Conservation (phyloP, 2,888 invertebrate species). For the Entomobrya multifasciata region DNA sequence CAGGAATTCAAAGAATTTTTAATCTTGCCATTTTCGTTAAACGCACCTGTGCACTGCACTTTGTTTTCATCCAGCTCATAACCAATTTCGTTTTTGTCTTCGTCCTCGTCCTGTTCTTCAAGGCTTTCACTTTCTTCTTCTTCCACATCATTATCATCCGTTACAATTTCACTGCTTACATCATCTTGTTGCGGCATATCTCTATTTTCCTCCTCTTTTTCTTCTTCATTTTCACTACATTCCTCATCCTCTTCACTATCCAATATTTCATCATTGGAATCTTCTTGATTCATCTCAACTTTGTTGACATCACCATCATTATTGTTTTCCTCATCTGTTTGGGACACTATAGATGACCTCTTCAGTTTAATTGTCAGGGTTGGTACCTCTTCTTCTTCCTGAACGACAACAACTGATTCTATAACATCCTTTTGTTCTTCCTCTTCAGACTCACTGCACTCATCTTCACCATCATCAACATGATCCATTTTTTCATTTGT, state of each 20-base stretch:
- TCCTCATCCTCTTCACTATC: background rate
- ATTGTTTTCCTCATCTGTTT: conserved; percentile 7
- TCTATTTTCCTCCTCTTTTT: background rate
- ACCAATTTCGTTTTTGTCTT: too few relatives aligned
- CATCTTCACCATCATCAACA: background rate
- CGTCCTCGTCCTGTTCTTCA: background rate
- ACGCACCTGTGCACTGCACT: too few relatives aligned
- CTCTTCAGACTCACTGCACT: conserved; percentile 15
- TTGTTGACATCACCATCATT: background rate
- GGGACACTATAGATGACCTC: conserved; percentile 8
- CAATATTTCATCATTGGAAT: background rate
- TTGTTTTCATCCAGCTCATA: background rate
- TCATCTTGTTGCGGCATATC: background rate
- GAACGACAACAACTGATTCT: background rate
- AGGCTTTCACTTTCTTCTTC: conserved; percentile 4
- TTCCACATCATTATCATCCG: background rate
- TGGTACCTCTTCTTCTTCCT: conserved; percentile 18
- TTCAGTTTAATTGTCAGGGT: conserved; percentile 31
- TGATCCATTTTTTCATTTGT: background rate
- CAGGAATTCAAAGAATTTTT: too few relatives aligned
- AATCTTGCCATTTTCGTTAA: too few relatives aligned
- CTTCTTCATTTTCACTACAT: background rate
- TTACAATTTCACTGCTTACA: background rate
- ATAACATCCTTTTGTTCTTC: background rate
- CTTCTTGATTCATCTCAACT: background rate